These are phyloP conservation scores for Falcunculus frontatus DNA, from an alignment of 2,113 vertebrate species.

Conservation along the genomic window DNA sequence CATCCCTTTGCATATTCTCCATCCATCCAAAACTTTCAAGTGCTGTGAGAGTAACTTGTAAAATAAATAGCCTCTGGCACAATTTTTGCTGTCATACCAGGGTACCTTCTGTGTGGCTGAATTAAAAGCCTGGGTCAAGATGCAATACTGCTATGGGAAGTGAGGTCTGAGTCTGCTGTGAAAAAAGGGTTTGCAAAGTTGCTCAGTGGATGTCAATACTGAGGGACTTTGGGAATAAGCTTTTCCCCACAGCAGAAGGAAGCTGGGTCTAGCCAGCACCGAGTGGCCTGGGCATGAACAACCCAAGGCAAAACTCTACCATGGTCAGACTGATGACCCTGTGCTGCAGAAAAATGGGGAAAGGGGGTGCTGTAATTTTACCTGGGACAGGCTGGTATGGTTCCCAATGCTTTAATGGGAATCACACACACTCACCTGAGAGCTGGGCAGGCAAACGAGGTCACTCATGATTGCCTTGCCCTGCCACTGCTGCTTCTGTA, in stretches of 20 bases:
- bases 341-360: not conserved
- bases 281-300: not conserved
- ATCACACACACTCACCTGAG: not conserved
- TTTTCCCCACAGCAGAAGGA: not conserved
- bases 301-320: not conserved
- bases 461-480: not conserved
- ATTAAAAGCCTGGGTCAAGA: not conserved
- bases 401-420: not conserved
- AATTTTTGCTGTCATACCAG: not conserved
- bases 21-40: not conserved
- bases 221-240: not conserved
- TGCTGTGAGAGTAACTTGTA: not conserved
- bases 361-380: not conserved
- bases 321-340: not conserved
- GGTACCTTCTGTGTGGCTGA: not conserved
- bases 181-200: not conserved
- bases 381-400: not conserved
- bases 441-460: not conserved
- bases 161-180: not conserved
- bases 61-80: not conserved
- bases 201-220: not conserved
- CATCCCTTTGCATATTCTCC: not conserved
- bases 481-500: not conserved
- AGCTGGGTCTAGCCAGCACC: not conserved
- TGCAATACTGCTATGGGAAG: not conserved